Base-by-base conservation (phyloP, 2,113 vertebrate species). In the Cichladusa arquata region DNA sequence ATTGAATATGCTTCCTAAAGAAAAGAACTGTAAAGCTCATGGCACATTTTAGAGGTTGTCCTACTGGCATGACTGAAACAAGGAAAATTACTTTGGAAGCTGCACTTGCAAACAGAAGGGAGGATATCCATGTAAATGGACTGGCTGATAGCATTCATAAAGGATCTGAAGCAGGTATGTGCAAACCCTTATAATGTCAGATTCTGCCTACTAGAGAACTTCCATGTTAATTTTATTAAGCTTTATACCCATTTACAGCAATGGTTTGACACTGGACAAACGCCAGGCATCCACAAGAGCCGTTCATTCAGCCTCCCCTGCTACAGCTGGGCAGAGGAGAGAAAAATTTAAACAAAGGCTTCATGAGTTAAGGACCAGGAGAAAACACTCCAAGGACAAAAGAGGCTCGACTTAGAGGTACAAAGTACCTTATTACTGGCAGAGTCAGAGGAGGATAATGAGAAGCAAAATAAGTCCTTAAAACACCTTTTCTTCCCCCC, bases 261-360 rank as follows among this genome's bases (percentile, higher is more conserved):
- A 18, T n/a, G 23, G 28, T 73, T 73, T 40, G 40, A 40, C 18
- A 8, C 28, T 19, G n/a, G 9, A 12, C 40, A 47, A 28, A 40
- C n/a, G 19, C 50, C 40, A 65, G 29, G n/a, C 29, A 65, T 23
- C 15, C 19, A 47, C 1, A 5, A 47, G 54, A 73, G 19, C n/a
- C 0, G 0, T 7, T 72, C 57, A 62, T 26, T 64, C 40, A 5
- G 7, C 14, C 14, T 73, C 19, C 14, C 28, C 19, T 65, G 15
- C 19, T 28, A 64, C 15, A 47, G 28, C 12, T 28, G 29, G n/a
- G 40, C 19, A 40, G 9, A 73, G 19, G 5, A 54, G 23, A 40
- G 8, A 45, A 56, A 64, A 56, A 47, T 23, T 84, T 47, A 64
- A 40, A 40, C 6, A 11, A 40, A 47, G 8, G 7, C 7, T 38